Conservation (phyloP, 2,113 vertebrate genomes). For the Catharus bicknelli region DNA sequence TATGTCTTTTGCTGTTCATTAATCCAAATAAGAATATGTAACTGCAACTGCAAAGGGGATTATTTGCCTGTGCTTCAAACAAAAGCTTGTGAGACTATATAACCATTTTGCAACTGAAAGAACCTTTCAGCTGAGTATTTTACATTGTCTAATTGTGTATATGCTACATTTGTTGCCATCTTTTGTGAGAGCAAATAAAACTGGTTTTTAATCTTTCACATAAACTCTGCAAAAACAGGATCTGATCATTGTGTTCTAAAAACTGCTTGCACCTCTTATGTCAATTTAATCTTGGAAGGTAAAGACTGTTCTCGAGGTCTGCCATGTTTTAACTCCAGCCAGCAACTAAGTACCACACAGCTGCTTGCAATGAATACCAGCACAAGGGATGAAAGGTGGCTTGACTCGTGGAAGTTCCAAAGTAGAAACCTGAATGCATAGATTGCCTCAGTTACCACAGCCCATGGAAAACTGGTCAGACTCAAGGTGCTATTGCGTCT, state of each 20-base stretch:
- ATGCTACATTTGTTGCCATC: neutral
- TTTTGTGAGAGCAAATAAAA: slow-evolving; percentile 6
- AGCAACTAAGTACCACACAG: neutral
- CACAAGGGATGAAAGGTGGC: neutral
- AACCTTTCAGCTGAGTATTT: neutral
- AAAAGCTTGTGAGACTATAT: neutral
- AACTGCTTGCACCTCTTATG: neutral
- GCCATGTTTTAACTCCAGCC: neutral
- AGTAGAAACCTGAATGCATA: neutral
- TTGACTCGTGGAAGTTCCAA: neutral
- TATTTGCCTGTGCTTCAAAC: neutral
- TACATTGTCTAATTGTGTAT: neutral
- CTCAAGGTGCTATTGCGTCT: neutral
- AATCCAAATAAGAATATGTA: neutral
- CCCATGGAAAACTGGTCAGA: neutral
- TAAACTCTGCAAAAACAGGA: neutral
- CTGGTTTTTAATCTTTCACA: neutral
- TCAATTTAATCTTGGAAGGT: neutral
- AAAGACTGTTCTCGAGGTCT: neutral
- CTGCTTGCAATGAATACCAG: neutral
- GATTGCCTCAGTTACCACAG: neutral
- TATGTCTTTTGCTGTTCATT: neutral
- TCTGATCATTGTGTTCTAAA: neutral
- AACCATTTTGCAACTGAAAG: neutral
- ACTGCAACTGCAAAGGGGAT: neutral